Conservation (phyloP, 2,888 invertebrate species). For the Germaria angustata region DNA sequence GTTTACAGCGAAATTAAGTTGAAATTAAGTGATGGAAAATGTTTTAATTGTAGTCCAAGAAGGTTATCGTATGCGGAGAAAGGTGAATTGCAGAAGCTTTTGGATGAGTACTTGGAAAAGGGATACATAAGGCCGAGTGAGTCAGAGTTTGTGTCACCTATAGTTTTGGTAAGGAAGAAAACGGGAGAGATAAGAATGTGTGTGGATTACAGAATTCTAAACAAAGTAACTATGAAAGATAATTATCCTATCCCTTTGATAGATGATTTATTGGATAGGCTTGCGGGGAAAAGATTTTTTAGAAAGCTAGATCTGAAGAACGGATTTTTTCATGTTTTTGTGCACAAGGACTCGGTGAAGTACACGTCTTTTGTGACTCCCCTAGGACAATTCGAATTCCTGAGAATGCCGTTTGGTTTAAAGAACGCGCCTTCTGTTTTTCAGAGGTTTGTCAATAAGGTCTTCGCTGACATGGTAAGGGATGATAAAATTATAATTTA, state of each 20-base stretch:
- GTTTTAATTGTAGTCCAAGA: neutral
- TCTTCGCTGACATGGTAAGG: neutral
- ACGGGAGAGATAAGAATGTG: neutral
- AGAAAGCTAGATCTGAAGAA: too few species aligned
- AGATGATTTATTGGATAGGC: too few species aligned
- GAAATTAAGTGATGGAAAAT: neutral
- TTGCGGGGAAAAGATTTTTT: too few species aligned
- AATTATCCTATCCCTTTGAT: neutral
- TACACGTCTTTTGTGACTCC: too few species aligned
- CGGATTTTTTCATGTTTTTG: too few species aligned
- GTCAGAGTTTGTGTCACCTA: too few species aligned
- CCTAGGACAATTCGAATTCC: neutral
- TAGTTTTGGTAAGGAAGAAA: neutral
- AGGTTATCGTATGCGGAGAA: neutral
- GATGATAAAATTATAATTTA: constrained; percentile 30
- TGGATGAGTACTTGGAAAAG: too few species aligned
- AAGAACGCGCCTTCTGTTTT: neutral
- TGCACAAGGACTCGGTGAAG: too few species aligned
- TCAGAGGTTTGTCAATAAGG: neutral
- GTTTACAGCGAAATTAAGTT: neutral
- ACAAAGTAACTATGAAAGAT: constrained; percentile 23
- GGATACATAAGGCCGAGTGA: too few species aligned
- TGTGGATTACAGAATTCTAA: too few species aligned
- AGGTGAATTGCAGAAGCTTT: neutral
- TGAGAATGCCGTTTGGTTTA: neutral